phyloP scores from a whole-genome alignment of 2,888 invertebrate genomes.

The Charanyca ferruginea region DNA sequence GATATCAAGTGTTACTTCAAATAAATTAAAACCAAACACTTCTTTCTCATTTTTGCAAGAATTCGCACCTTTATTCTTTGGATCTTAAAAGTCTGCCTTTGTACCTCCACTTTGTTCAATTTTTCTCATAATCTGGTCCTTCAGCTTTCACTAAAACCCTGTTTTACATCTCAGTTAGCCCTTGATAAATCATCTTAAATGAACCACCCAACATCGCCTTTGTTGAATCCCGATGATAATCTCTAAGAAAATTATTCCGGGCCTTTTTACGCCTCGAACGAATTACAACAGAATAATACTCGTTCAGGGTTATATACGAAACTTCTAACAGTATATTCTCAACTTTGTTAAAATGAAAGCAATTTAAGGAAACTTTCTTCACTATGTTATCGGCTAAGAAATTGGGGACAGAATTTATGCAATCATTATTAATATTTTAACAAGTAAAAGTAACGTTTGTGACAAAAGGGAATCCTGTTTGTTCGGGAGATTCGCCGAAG shows the following conservation, averaged over 20 bases:
- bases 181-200: slow-evolving; percentile 59
- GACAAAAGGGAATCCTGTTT: slow-evolving; percentile 57
- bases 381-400: slow-evolving; percentile 53
- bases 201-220: slow-evolving; percentile 37
- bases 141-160: slow-evolving; percentile 40
- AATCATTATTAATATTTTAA: slow-evolving; percentile 64
- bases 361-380: slow-evolving; percentile 54
- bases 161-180: slow-evolving; percentile 55
- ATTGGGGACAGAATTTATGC: slow-evolving; percentile 40
- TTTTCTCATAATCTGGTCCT: slow-evolving; percentile 45
- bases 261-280: slow-evolving; percentile 34
- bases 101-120: slow-evolving; percentile 37
- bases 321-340: slow-evolving; percentile 57
- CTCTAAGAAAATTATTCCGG: slow-evolving; percentile 36
- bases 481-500: slow-evolving; percentile 47
- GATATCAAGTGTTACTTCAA: no score
- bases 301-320: slow-evolving; percentile 43
- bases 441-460: slow-evolving; percentile 53
- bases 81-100: slow-evolving; percentile 35
- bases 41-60: slow-evolving; percentile 1
- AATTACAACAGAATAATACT: slow-evolving; percentile 52
- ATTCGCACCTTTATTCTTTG: slow-evolving; percentile 2
- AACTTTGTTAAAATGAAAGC: slow-evolving; percentile 54
- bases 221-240: slow-evolving; percentile 48
- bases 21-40: no score